Conservation (phyloP, 2,888 invertebrate species). For the Sinodicranocentrus sp. region DNA sequence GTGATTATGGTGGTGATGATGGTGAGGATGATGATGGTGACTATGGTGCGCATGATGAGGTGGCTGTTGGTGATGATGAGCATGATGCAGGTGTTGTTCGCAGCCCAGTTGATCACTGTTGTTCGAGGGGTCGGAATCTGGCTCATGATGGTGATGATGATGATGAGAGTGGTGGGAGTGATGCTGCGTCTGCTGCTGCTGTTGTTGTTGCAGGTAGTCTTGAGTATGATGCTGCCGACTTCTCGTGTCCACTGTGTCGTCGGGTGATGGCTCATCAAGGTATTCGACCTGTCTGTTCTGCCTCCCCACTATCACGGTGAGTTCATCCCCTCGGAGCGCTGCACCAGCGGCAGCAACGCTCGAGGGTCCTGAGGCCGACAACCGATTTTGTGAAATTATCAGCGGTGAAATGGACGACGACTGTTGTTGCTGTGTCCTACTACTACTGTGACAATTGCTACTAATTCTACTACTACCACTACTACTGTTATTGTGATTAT, state of each 20-base stretch:
- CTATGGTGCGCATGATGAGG: constrained; percentile 31
- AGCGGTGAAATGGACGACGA: constrained; percentile 58
- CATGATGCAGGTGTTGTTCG: constrained; percentile 45
- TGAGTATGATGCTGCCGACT: constrained; percentile 7
- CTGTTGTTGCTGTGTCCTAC: constrained; percentile 29
- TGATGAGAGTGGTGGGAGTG: constrained; percentile 40
- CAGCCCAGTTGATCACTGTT: constrained; percentile 40
- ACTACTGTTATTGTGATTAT: not conserved
- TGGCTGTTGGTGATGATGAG: constrained; percentile 38
- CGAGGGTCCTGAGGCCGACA: constrained; percentile 41
- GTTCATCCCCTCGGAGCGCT: constrained; percentile 57
- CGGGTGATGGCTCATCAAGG: constrained; percentile 46
- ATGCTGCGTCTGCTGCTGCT: constrained; percentile 7
- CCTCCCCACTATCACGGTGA: constrained; percentile 58
- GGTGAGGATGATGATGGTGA: constrained; percentile 12
- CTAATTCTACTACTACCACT: constrained; percentile 10
- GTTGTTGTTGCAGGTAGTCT: constrained; percentile 28
- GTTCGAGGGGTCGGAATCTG: constrained; percentile 36
- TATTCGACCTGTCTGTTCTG: constrained; percentile 35
- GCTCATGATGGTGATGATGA: constrained; percentile 37
- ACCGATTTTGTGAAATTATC: constrained; percentile 42
- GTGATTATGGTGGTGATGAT: constrained; percentile 63
- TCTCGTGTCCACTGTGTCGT: constrained; percentile 30
- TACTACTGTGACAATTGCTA: constrained; percentile 16
- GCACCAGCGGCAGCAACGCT: constrained; percentile 1